These are phyloP conservation scores for Lipophrys pholis DNA, from an alignment of 2,113 vertebrate species.

Conservation along the genomic window DNA sequence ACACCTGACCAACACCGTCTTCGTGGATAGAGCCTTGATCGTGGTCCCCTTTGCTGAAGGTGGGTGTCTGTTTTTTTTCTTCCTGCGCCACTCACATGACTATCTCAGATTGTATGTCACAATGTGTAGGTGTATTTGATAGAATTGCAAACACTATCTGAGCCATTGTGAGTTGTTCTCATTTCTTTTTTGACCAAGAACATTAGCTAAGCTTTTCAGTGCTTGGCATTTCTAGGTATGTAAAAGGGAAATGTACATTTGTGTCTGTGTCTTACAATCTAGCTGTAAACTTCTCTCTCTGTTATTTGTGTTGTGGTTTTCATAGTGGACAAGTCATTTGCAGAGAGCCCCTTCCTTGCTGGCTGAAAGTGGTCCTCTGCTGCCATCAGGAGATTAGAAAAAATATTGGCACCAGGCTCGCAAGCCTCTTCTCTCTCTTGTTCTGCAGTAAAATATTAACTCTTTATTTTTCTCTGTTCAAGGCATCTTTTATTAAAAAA, in stretches of 20 bases:
- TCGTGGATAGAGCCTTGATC: constrained; percentile 99
- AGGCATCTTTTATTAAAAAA: constrained; percentile 81
- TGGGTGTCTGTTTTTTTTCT: constrained; percentile 85
- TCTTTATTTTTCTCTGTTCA: constrained; percentile 90
- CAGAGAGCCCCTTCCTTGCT: constrained; percentile 96
- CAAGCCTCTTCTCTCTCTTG: constrained; percentile 92
- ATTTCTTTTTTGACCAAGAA: constrained; percentile 27
- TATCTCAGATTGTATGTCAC: constrained; percentile 38
- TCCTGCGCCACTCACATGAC: constrained; percentile 6
- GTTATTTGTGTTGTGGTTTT: constrained; percentile 99
- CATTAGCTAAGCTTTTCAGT: constrained; percentile 59
- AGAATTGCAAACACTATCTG: constrained; percentile 43
- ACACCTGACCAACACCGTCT: constrained; percentile 99
- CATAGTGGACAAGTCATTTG: constrained; percentile 99
- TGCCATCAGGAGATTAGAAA: constrained; percentile 98
- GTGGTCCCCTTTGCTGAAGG: constrained; percentile 99
- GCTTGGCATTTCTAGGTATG: constrained; percentile 65
- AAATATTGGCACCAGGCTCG: constrained; percentile 95
- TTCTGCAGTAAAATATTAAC: constrained; percentile 93
- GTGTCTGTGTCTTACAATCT: constrained; percentile 80
- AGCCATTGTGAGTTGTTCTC: constrained; percentile 36
- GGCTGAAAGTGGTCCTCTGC: constrained; percentile 98
- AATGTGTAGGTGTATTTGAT: constrained; percentile 52
- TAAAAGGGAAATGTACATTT: constrained; percentile 76
- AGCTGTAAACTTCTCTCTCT: constrained; percentile 98